Conservation (phyloP, 2,113 vertebrate species). For the Lepus europaeus region DNA sequence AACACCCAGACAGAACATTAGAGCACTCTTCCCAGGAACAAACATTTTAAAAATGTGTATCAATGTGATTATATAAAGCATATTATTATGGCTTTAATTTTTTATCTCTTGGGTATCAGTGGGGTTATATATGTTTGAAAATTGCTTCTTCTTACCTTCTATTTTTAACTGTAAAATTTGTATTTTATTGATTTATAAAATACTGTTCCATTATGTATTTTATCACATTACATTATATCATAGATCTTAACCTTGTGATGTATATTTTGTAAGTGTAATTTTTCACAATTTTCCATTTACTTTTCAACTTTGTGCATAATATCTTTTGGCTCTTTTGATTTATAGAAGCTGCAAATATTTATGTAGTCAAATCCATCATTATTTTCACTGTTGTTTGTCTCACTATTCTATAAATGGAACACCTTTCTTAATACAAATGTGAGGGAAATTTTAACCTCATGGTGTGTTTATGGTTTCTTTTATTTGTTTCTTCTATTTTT, state of each 20-base stretch:
- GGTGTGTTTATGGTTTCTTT: background rate
- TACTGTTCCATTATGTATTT: background rate
- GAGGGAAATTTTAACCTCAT: conserved; percentile 32
- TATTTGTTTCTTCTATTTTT: background rate
- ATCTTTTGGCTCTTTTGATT: conserved; percentile 40
- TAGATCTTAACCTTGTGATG: background rate
- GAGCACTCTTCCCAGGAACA: background rate
- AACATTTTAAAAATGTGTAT: background rate
- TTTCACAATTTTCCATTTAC: conserved; percentile 2
- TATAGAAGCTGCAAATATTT: conserved; percentile 52
- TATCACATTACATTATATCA: background rate
- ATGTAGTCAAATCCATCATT: conserved; percentile 7
- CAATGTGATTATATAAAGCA: background rate
- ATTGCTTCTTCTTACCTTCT: no score
- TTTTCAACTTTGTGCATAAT: background rate
- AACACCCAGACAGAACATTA: background rate
- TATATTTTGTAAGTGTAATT: background rate
- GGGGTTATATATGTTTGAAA: background rate
- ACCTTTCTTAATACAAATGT: background rate
- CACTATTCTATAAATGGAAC: background rate
- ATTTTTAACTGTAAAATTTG: background rate
- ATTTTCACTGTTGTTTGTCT: conserved; percentile 13
- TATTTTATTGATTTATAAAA: conserved; percentile 38
- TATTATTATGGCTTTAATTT: background rate
- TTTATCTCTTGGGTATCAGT: background rate